A percentile compares a stretch with the other conserved stretches of the same genome.
These are phyloP conservation scores for Siniperca obscura DNA, from an alignment of 2,797 vertebrate species.

Conservation along the genomic window DNA sequence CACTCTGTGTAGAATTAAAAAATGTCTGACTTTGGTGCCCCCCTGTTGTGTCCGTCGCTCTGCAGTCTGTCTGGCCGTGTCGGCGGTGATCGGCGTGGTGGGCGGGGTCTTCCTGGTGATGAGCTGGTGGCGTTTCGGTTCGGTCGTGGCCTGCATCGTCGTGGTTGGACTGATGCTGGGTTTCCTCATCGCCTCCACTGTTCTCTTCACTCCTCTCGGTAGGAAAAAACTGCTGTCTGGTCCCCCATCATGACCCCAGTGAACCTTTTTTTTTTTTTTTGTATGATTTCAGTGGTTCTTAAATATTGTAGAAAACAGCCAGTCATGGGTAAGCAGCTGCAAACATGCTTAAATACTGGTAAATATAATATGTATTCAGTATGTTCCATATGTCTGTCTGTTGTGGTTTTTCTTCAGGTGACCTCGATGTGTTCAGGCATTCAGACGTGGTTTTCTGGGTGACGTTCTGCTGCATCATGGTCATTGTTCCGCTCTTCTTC, in stretches of 20 bases:
- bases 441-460: slow-evolving; percentile 91
- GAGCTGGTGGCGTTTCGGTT: slow-evolving; percentile 94
- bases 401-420: slow-evolving; percentile 78
- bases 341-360: too few relatives aligned
- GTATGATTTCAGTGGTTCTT: neutral
- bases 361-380: neutral
- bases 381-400: neutral
- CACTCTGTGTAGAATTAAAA: neutral
- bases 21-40: too few relatives aligned
- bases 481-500: slow-evolving; percentile 88
- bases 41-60: neutral
- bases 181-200: slow-evolving; percentile 84
- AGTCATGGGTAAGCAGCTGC: neutral
- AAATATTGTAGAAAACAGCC: too few relatives aligned
- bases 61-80: slow-evolving; percentile 88
- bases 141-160: slow-evolving; percentile 86
- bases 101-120: slow-evolving; percentile 90
- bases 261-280: neutral
- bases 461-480: slow-evolving; percentile 87
- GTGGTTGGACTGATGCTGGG: slow-evolving; percentile 91
- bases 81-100: slow-evolving; percentile 83
- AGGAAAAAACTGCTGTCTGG: slow-evolving; percentile 26
- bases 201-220: slow-evolving; percentile 95
- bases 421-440: slow-evolving; percentile 85
- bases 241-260: neutral